These are phyloP conservation scores for Argyrosomus japonicus DNA, from an alignment of 2,113 vertebrate species.

Conservation along the genomic window DNA sequence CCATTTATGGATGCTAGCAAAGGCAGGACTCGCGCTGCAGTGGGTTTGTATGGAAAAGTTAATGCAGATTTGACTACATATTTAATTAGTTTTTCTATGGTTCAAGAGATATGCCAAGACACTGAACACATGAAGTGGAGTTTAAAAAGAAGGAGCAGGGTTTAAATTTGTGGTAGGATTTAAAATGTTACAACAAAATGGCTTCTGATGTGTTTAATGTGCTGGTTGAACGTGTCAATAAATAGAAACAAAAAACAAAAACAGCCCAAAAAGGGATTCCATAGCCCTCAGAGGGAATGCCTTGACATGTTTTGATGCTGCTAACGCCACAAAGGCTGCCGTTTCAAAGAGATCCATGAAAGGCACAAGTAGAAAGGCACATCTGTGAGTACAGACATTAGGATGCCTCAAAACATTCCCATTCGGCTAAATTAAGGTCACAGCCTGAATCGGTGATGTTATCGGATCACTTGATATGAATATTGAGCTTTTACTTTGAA, in stretches of 20 bases:
- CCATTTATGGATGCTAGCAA: conserved; percentile 46
- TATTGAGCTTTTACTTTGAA: conserved; percentile 21
- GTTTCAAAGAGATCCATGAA: conserved; percentile 57
- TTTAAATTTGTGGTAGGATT: conserved; percentile 27
- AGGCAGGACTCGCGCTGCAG: conserved; percentile 22
- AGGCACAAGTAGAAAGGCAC: conserved; percentile 38
- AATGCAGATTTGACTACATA: conserved; percentile 49
- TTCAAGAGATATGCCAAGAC: conserved; percentile 36
- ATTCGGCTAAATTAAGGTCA: conserved; percentile 54
- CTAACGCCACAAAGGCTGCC: conserved; percentile 36
- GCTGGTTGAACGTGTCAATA: conserved; percentile 29
- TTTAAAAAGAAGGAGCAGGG: conserved; percentile 5
- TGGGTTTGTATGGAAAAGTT: conserved; percentile 11
- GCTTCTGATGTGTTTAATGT: conserved; percentile 22
- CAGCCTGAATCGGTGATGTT: conserved; percentile 29
- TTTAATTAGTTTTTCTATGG: conserved; percentile 61
- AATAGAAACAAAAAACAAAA: conserved; percentile 15
- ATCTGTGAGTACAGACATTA: conserved; percentile 30
- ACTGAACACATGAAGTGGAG: background rate
- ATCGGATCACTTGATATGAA: conserved; percentile 40
- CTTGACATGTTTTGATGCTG: conserved; percentile 45
- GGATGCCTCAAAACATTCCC: conserved; percentile 34
- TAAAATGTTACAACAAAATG: conserved; percentile 34
- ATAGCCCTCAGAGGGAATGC: conserved; percentile 42
- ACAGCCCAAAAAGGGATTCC: conserved; percentile 19